Evolutionary conservation across 1,140 invertebrate species (phyloP).

Genomic region (Microplitis mediator): DNA sequence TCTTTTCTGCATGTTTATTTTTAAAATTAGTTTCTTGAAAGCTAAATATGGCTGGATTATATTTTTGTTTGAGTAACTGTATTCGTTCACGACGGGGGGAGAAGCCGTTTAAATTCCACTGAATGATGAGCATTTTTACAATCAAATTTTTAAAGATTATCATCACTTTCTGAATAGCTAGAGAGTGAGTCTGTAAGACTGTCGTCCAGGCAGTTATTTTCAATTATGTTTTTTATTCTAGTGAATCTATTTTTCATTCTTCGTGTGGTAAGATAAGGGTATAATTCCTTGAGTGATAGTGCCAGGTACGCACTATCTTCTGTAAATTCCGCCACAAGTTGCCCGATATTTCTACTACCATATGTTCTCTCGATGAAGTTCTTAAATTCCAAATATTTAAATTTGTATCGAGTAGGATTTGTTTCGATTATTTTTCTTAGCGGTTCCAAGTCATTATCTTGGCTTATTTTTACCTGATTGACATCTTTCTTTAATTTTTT

Average conservation of each 20-base stretch:
- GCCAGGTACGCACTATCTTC: not conserved
- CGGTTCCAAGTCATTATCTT: not conserved
- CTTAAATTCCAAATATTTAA: not conserved
- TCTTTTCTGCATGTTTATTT: no score
- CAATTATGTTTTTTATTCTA: not conserved
- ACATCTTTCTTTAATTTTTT: not conserved
- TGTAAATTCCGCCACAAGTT: not conserved
- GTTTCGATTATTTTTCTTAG: not conserved
- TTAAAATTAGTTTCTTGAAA: no score
- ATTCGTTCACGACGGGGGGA: no score
- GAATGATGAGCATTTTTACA: no score
- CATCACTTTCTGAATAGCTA: no score
- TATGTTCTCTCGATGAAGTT: not conserved
- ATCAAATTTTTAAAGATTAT: no score
- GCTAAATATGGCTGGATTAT: no score
- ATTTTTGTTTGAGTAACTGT: no score
- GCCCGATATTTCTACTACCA: not conserved
- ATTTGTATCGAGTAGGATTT: not conserved
- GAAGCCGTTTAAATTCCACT: no score
- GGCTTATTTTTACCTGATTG: not conserved
- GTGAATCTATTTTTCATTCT: not conserved
- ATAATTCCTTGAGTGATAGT: not conserved
- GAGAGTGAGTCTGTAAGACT: no score
- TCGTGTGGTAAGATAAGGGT: not conserved
- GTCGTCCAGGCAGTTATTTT: not conserved